Evolutionary conservation across 2,888 invertebrate genomes (phyloP).

Genomic region (Cheilosia vernalis): DNA sequence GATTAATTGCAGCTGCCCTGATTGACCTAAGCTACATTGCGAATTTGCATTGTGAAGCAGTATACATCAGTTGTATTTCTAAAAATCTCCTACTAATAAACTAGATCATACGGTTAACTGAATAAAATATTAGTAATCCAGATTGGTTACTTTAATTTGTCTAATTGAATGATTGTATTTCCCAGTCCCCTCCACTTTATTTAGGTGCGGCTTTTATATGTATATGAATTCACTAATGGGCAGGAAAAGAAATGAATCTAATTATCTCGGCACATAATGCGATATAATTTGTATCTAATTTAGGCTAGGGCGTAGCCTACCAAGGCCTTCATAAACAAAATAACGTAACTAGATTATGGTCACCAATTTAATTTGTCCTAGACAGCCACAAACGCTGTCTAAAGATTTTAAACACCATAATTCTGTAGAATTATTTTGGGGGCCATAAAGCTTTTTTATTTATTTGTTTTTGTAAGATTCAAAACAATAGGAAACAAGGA

Average conservation of each 20-base stretch:
- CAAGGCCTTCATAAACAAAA: conserved; percentile 9
- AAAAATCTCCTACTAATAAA: not conserved
- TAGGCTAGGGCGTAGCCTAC: not conserved
- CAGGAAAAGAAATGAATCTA: conserved; percentile 37
- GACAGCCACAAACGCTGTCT: conserved; percentile 30
- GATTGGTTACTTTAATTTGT: conserved; percentile 30
- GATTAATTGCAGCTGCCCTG: too few species aligned
- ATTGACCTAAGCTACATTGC: not conserved
- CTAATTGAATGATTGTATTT: conserved; percentile 29
- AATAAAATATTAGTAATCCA: conserved; percentile 15
- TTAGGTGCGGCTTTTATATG: conserved; percentile 11
- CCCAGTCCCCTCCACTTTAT: too few species aligned
- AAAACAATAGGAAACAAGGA: not conserved
- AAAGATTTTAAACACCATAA: conserved; percentile 33
- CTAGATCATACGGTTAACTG: not conserved
- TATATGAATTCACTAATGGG: conserved; percentile 44
- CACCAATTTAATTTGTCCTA: conserved; percentile 45
- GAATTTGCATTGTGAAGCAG: not conserved
- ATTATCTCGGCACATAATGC: conserved; percentile 31
- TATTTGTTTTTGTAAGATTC: conserved; percentile 25
- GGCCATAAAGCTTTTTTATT: conserved; percentile 34
- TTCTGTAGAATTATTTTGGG: conserved; percentile 7
- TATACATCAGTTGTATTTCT: not conserved
- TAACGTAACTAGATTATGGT: not conserved
- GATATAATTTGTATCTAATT: conserved; percentile 32